Conservation (phyloP, 2,888 invertebrate genomes). For the Ophioninae sp. region DNA sequence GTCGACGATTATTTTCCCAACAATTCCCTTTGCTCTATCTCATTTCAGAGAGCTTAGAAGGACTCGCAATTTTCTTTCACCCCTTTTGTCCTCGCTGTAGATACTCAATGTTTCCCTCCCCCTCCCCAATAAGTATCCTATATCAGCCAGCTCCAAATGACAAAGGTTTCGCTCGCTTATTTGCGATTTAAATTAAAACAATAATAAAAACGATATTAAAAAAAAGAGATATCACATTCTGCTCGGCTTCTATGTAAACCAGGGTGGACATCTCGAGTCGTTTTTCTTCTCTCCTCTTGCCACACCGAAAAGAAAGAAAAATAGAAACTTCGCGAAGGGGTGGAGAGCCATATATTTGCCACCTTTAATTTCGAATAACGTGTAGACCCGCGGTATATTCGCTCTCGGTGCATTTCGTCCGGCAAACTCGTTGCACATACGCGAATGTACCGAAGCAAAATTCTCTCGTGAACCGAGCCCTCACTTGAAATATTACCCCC, state of each 20-base stretch:
- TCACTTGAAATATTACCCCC: not conserved
- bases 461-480: slow-evolving; percentile 2
- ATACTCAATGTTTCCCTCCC: no score
- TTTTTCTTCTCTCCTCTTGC: slow-evolving; percentile 39
- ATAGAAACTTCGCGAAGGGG: no score
- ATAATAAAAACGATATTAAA: not conserved
- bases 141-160: not conserved
- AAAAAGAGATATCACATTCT: not conserved
- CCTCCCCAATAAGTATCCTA: no score
- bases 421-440: not conserved
- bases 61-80: not conserved
- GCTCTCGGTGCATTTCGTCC: not conserved
- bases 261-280: slow-evolving; percentile 35
- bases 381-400: no score
- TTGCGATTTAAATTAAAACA: slow-evolving; percentile 8
- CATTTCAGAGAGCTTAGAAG: no score
- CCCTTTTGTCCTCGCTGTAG: no score
- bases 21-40: not conserved
- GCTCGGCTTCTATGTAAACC: not conserved
- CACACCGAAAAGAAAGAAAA: no score
- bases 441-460: slow-evolving; percentile 1
- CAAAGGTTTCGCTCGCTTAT: slow-evolving; percentile 12
- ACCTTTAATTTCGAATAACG: no score
- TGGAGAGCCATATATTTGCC: no score
- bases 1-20: not conserved